Evolutionary conservation across 2,888 invertebrate genomes (phyloP).

Genomic region (Troides aeacus): DNA sequence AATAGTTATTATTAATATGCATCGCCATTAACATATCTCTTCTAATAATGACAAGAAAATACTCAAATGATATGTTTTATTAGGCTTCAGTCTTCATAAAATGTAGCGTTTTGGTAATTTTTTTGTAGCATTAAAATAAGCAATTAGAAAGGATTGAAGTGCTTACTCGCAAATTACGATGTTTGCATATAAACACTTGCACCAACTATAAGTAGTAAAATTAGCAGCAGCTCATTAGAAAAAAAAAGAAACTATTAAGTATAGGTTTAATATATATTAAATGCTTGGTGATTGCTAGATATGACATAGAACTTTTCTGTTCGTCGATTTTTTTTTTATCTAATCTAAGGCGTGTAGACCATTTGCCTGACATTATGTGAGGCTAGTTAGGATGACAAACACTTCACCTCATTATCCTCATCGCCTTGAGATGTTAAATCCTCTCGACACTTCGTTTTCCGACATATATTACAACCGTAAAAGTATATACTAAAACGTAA

Average conservation of each 20-base stretch:
- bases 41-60: conserved; percentile 41
- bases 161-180: conserved; percentile 1
- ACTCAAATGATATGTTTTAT: conserved; percentile 62
- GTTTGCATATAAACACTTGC: not conserved
- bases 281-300: no score
- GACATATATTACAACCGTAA: not conserved
- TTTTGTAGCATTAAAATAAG: conserved; percentile 27
- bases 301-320: no score
- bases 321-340: no score
- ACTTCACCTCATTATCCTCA: not conserved
- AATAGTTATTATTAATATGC: conserved; percentile 28
- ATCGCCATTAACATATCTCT: conserved; percentile 26
- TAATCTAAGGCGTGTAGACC: no score
- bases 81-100: conserved; percentile 64
- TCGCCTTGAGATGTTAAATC: not conserved
- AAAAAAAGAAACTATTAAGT: no score
- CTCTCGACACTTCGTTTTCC: not conserved
- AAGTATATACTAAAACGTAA: conserved; percentile 11
- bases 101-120: conserved; percentile 46
- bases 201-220: not conserved
- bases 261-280: no score
- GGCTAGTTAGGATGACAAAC: no score
- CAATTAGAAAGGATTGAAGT: not conserved
- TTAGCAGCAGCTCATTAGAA: not conserved
- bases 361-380: no score